Conservation (phyloP, 2,113 vertebrate species). For the Nesogale talazaci region DNA sequence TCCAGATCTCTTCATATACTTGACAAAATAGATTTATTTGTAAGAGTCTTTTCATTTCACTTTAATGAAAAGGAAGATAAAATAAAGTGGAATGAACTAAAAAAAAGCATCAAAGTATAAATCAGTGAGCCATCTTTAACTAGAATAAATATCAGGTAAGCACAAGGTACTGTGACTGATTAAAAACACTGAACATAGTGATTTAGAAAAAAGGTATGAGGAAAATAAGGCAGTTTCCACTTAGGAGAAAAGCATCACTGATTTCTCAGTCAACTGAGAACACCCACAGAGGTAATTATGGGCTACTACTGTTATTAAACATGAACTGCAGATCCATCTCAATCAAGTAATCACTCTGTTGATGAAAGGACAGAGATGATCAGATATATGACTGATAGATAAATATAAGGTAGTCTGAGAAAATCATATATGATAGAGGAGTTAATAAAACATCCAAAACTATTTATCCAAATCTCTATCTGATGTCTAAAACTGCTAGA, state of each 20-base stretch:
- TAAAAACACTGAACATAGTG: background rate
- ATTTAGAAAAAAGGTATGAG: constrained; percentile 3
- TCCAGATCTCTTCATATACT: constrained; percentile 5
- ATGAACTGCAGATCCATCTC: constrained; percentile 29
- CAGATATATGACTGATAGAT: background rate
- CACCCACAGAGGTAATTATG: constrained; percentile 32
- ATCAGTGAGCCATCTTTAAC: constrained; percentile 47
- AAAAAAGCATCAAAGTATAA: background rate
- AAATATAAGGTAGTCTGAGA: background rate
- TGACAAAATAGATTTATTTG: constrained; percentile 43
- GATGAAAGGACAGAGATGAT: constrained; percentile 56
- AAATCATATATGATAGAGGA: background rate
- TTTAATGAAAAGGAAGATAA: constrained; percentile 63
- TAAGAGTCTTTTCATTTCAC: constrained; percentile 35
- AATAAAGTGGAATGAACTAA: constrained; percentile 31
- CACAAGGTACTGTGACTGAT: background rate
- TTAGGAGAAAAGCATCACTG: constrained; percentile 60
- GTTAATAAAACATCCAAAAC: background rate
- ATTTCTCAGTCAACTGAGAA: constrained; percentile 59
- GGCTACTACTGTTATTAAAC: constrained; percentile 51
- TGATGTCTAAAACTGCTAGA: background rate
- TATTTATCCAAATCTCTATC: too few relatives aligned
- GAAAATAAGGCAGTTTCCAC: constrained; percentile 28
- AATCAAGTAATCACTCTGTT: constrained; percentile 33
- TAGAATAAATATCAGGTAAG: constrained; percentile 38